Evolutionary conservation across 1,140 invertebrate species (phyloP), one percentile per base, ranked within the genome.

Genomic region (Drosophila ironensis): DNA sequence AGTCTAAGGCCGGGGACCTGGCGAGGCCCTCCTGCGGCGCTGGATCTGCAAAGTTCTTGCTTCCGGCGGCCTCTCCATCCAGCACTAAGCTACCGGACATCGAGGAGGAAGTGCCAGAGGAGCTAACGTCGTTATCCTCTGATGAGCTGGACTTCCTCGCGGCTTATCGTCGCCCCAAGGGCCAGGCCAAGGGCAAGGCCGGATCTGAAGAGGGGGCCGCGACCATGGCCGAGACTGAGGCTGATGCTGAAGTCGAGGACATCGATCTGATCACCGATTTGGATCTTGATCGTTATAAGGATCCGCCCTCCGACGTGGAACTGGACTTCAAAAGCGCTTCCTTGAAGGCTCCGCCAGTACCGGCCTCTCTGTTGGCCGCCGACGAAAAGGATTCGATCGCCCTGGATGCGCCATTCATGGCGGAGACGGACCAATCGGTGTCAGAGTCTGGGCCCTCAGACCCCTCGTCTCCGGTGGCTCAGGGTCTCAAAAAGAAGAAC

Each of bases 141-240:
- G 66, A 78, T 17, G 74, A 64, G 7, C 27, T 70, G 5, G 75
- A 80, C 3, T 80, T 80, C 12, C 33, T 80, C 5, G 51, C 69
- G 14, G 22, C 37, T 40, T 70, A 70, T 9, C 52, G 57, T 8
- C 60, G 56, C 5, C 46, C 48, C 9, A 54, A 76, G 8, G 22
- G 8, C 8, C 6, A 8, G 20, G 30, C n/a, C n/a, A n/a, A 20
- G 0, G 37, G 37, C 0, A 45, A 17, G 14, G 8, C 20, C 20
- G 20, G 20, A 22, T 2, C 20, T 22, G 20, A 2, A 22, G 20
- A 5, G 20, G 2, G 5, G 5, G 20, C n/a, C n/a, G n/a, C n/a
- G n/a, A n/a, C n/a, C n/a, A n/a, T n/a, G n/a, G n/a, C n/a, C n/a
- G n/a, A n/a, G n/a, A n/a, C n/a, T n/a, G n/a, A n/a, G n/a, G n/a